Evolutionary conservation across 2,888 invertebrate genomes (phyloP), one percentile per base, ranked within the genome.

Genomic region (Tinea pellionella): DNA sequence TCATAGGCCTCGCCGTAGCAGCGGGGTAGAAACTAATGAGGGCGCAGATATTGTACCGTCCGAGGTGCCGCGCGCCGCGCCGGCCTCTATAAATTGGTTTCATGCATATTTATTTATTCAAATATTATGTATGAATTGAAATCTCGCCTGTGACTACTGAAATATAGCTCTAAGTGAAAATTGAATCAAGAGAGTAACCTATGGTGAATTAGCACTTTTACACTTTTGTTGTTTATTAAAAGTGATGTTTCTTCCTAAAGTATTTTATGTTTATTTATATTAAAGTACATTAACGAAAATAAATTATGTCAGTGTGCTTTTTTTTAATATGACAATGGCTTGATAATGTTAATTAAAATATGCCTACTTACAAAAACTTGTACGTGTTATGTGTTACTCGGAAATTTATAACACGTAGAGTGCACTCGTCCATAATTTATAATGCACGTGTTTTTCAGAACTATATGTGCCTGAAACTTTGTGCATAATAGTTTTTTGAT

Each of bases 61-160:
- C 70, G 69, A 69, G 61, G 64, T 65, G 59, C 60, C 63, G 66
- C 65, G 3, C 24, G 24, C 62, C 75, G 72, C 24, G 24, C 62
- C 75, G 72, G 75, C 78, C 84, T 79, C 80, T 82, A 85, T 84
- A 86, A 86, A 86, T 86, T 87, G 85, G 77, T 84, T 84, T 78
- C 85, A 87, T 87, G 86, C 86, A 86, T 87, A 87, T 87, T 86
- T 86, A 86, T 86, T 85, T 87, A 86, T 87, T 87, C 87, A 86
- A 87, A 87, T 85, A 70, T 73, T 73, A 80, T 80, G 80, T 83
- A 85, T 82, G 84, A 84, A 84, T 86, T 86, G 86, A 86, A 84
- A 85, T 84, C 82, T 81, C 79, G 69, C 66, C 69, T 69, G 71
- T 73, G 75, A 79, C 82, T 78, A 80, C 82, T 82, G 80, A 83